Conservation (phyloP, 2,888 invertebrate species). For the Eucera pruinosa region DNA sequence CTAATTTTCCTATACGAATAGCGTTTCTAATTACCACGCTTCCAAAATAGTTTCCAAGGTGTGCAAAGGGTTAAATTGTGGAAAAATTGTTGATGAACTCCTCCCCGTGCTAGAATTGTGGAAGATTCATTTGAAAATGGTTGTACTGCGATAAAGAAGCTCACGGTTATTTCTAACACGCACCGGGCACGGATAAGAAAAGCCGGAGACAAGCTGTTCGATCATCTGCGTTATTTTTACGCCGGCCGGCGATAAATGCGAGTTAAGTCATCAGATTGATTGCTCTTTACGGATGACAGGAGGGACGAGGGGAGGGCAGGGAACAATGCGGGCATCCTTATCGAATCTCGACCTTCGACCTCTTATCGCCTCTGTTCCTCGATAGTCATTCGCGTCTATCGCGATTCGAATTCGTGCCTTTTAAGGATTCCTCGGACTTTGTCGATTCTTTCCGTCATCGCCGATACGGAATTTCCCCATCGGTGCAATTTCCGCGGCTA, state of each 20-base stretch:
- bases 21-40: too few species aligned
- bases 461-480: background rate
- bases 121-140: background rate
- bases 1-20: too few species aligned
- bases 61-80: too few species aligned
- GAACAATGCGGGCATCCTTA: conserved; percentile 73
- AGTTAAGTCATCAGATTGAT: conserved; percentile 65
- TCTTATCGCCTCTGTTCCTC: conserved; percentile 54
- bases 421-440: conserved; percentile 38
- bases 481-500: too few species aligned
- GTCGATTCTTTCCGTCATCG: background rate
- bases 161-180: conserved; percentile 20
- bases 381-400: conserved; percentile 53
- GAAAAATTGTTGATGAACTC: too few species aligned
- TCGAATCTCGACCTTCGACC: conserved; percentile 68
- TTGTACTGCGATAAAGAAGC: conserved; percentile 1
- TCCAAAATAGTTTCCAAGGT: too few species aligned
- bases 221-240: conserved; percentile 54
- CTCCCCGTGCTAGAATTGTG: background rate
- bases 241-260: conserved; percentile 42
- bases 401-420: conserved; percentile 56
- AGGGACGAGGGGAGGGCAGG: conserved; percentile 11
- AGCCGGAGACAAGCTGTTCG: conserved; percentile 22
- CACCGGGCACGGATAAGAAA: conserved; percentile 25
- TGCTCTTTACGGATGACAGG: conserved; percentile 40